Evolutionary conservation across 2,888 invertebrate species (phyloP), one percentile per base, ranked within the genome.

Genomic region (Sarcophaga carnaria): DNA sequence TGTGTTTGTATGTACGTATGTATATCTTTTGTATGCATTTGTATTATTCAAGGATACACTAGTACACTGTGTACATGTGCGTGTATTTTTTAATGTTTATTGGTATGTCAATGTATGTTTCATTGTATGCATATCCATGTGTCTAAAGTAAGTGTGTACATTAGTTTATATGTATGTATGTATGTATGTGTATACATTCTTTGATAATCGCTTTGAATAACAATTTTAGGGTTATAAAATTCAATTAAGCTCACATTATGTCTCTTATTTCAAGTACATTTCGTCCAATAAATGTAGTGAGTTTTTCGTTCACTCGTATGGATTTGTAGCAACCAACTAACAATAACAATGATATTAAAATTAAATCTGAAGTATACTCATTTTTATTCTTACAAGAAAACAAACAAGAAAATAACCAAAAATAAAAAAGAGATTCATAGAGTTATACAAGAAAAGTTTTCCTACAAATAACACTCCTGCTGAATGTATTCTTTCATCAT

Each of bases 191-290:
- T 79, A 25, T 77, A 27, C 77, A 77, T 83, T 70, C 69, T 74
- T 86, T 80, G 86, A 83, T 86, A 86, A 86, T 86, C 86, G 78
- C 80, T 86, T 86, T 84, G 77, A 87, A 87, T 84, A 87, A 87
- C 87, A 87, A 87, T 87, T 87, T 87, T 84, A 87, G 81, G 87
- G 87, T 87, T 87, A 87, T 87, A 87, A 81, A 87, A 87, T 87
- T 87, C 84, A 87, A 87, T 87, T 87, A 87, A 78, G 87, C 83
- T 84, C 81, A 78, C 84, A 87, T 87, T 84, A 84, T 84, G 81
- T 87, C 84, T 84, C 64, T 80, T 79, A 87, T 84, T 79, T 84
- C 45, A 78, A 74, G 54, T 80, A 80, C 60, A 78, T 74, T 81
- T 71, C 78, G 75, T 86, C 77, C 80, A 77, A 77, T 77, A 77